Base-by-base conservation (phyloP, 2,113 vertebrate genomes). In the Eurypyga helias region DNA sequence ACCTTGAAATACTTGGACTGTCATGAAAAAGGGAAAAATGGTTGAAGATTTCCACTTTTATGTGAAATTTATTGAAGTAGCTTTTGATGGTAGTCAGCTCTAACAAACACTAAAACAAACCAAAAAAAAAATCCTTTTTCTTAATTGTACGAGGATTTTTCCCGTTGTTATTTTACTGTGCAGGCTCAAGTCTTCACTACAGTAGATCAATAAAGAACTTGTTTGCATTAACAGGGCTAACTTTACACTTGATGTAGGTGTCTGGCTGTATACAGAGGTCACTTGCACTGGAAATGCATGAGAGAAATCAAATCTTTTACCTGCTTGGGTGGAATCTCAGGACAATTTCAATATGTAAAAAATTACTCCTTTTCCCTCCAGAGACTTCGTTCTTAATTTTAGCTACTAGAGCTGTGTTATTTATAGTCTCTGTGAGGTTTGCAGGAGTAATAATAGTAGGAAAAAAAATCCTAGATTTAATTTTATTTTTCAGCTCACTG, bases 321-420 rank as follows among this genome's bases (percentile, higher is more conserved):
- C 20, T 95, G 78, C 71, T 96, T 82, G 80, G 65, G 48, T 67
- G 80, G 62, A 91, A 92, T 95, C 89, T 89, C 89, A 95, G 94
- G 93, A 95, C 95, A 98, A 97, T 97, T 98, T 98, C 97, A 98
- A 94, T 96, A 97, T 90, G 97, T 98, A 98, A 98, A 98, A 98
- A 98, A 97, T 94, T 92, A 95, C 78, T 94, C 73, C 36, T 93
- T 96, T 78, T 98, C 93, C 98, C 95, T 95, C 89, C 26, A 64
- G 96, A 36, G 96, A 97, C 86, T 96, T 93, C 54, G 94, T 97
- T 98, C 96, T 98, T 98, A 98, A 97, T 97, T 98, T 96, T 96
- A 97, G 89, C 65, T 79, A 54, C 60, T 66, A 16, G 17, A 48
- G 11, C n/a, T 91, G 43, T 58, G 3, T 15, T 66, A 90, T 61